phyloP scores from a whole-genome alignment of 2,797 vertebrate species.

The Lindbergichthys nudifrons region DNA sequence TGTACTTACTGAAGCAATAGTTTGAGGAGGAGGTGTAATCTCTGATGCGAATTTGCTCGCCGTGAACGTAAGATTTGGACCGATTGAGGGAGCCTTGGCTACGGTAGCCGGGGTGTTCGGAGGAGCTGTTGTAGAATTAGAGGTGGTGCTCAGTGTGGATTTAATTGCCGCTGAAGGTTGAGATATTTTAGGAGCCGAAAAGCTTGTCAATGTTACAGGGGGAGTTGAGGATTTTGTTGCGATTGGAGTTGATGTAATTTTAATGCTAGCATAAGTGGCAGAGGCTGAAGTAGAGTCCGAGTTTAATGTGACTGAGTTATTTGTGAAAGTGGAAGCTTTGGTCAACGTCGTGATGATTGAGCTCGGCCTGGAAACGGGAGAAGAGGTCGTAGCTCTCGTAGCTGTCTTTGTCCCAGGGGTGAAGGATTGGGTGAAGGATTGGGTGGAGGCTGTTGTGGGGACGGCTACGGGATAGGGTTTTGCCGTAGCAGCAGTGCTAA shows the following conservation, averaged over 20 bases:
- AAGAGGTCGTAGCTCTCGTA: slow-evolving; percentile 28
- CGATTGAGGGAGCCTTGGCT: slow-evolving; percentile 50
- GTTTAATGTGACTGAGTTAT: slow-evolving; percentile 56
- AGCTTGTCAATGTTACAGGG: slow-evolving; percentile 30
- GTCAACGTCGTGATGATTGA: slow-evolving; percentile 53
- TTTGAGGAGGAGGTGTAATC: slow-evolving; percentile 43
- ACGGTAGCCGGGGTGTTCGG: slow-evolving; percentile 34
- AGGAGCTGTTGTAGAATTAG: slow-evolving; percentile 43
- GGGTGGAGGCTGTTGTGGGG: slow-evolving; percentile 5
- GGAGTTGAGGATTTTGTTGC: slow-evolving; percentile 52
- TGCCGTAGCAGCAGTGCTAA: slow-evolving; percentile 33
- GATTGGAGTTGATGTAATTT: slow-evolving; percentile 47
- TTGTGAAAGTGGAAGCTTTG: slow-evolving; percentile 66
- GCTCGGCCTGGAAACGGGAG: slow-evolving; percentile 49
- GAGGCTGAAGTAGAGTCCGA: slow-evolving; percentile 35
- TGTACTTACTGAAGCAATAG: slow-evolving; percentile 57
- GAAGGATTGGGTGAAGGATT: slow-evolving; percentile 26
- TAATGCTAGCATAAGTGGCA: slow-evolving; percentile 23
- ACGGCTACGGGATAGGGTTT: slow-evolving; percentile 54
- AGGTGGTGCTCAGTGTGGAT: slow-evolving; percentile 40
- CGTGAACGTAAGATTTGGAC: slow-evolving; percentile 48
- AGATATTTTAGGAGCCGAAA: slow-evolving; percentile 52
- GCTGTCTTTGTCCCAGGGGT: slow-evolving; percentile 36
- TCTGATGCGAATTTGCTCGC: slow-evolving; percentile 57
- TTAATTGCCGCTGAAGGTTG: slow-evolving; percentile 41